Base-by-base conservation (phyloP, 2,113 vertebrate genomes). In the Malurus melanocephalus region DNA sequence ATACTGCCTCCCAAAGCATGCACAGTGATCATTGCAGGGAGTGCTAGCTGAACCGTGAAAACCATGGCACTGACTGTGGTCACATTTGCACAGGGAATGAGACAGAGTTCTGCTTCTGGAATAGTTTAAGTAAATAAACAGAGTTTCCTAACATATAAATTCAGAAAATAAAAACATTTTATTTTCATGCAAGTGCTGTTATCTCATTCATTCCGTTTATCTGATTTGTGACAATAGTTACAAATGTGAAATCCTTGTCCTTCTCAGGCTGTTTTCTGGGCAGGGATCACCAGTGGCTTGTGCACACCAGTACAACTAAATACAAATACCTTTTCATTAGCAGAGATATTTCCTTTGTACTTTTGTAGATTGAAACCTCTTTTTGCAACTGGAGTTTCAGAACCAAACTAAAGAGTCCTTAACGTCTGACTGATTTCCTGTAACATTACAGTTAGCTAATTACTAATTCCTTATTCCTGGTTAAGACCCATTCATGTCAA, bases 11-110 rank as follows among this genome's bases (percentile, higher is more conserved):
- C 40, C 51, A 49, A 22, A 30, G 12, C 1, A 0, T 53, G 24
- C 32, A 3, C 1, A 3, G 46, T 24, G 6, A 56, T 48, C 6
- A 1, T 0, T 53, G 38, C 7, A 38, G 27, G 57, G 10, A 56
- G 24, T 24, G 17, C 28, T 64, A 2, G 30, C 53, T 72, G 71
- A 56, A 32, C 17, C 33, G 56, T 4, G 16, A 88, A 53, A 30
- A 13, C n/a, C 16, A 8, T 14, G 13, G 35, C 57, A n/a, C n/a
- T 67, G 79, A 13, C 67, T 46, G 7, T 9, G 1, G 26, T 45
- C 48, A 55, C 56, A 21, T 2, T 86, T 80, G 51, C 42, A 59
- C 35, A 35, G 28, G 3, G 43, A 46, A 71, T 43, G 26, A 88
- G 55, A 66, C 2, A 2, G 4, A 66, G 28, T 42, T 74, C 24